Evolutionary conservation across 35 echinoderm and acorn worm species (phyloP), one percentile per base, ranked within the genome.

Genomic region (Apostichopus parvimensis): DNA sequence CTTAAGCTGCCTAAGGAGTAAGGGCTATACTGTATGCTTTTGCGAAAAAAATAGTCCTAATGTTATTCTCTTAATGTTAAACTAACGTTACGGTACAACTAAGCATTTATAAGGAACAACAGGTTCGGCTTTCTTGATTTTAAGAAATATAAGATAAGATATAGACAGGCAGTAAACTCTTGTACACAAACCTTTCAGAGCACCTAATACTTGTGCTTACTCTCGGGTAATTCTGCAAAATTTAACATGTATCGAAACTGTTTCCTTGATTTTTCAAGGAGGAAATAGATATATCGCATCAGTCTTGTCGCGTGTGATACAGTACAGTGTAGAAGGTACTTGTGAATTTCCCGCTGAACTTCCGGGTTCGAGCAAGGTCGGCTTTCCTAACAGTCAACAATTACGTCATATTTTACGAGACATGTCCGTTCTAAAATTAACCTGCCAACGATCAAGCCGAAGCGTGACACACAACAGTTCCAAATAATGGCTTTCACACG

Each of bases 341-440:
- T 75, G 71, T 75, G 71, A 75, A 75, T 75, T 75, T 75, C 71
- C 71, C 71, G 71, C 71, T 14, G 71, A 75, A 75, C 71, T 75
- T 75, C 71, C 71, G 71, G 71, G 71, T 75, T 75, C 71, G 71
- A 18, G 17, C 20, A 75, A 75, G 71, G 71, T 75, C 71, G 71
- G 71, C 18, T 75, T 14, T 18, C 4, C 4, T 6, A 75, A 75
- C 12, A 75, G 71, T 75, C 71, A 75, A 75, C 7, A 18, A 22
- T 75, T 75, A 75, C 71, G 71, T 75, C 71, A 75, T 75, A 75
- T 6, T 75, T n/a, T 75, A 75, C 71, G 6, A 20, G 34, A 45
- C 34, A 45, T 45, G 34, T 45, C 34, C 34, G 34, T 45, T 45
- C 34, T 45, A 45, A 45, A 45, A 45, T 45, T 45, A 45, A 45